A percentile compares a stretch with the other conserved stretches of the same genome.
Evolutionary conservation across 2,797 vertebrate genomes (phyloP).

Genomic region (Smutsia temminckii): DNA sequence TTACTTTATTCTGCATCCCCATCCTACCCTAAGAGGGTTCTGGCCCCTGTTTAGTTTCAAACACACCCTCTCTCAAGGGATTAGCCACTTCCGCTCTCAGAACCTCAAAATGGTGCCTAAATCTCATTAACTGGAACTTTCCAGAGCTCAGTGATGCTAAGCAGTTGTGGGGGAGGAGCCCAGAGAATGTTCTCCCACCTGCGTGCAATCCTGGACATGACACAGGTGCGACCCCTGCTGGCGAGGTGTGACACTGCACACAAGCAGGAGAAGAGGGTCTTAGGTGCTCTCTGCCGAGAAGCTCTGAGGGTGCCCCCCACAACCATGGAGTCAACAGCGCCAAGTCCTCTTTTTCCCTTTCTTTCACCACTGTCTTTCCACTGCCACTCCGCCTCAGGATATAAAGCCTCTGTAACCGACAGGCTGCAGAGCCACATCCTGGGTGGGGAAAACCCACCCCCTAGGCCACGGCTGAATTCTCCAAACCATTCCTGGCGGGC

Average conservation of each 20-base stretch:
- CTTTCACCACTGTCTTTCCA: neutral
- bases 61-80: neutral
- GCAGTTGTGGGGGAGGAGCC: neutral
- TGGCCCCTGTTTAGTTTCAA: neutral
- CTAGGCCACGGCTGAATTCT: neutral
- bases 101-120: constrained; percentile 1
- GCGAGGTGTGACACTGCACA: neutral
- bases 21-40: neutral
- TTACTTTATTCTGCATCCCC: neutral
- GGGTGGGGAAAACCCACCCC: neutral
- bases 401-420: neutral
- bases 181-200: neutral
- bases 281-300: neutral
- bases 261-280: neutral
- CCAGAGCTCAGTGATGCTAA: neutral
- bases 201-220: neutral
- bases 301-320: neutral
- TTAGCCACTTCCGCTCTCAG: neutral
- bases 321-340: neutral
- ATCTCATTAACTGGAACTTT: neutral
- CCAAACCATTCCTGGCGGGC: neutral
- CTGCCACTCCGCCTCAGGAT: neutral
- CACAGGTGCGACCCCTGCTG: constrained; percentile 58
- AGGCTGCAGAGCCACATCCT: neutral
- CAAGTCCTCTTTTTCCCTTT: neutral